Percentiles rank a stretch among this genome's conserved stretches.
phyloP scores from a whole-genome alignment of 1,140 invertebrate species.

The Fopius arisanus region DNA sequence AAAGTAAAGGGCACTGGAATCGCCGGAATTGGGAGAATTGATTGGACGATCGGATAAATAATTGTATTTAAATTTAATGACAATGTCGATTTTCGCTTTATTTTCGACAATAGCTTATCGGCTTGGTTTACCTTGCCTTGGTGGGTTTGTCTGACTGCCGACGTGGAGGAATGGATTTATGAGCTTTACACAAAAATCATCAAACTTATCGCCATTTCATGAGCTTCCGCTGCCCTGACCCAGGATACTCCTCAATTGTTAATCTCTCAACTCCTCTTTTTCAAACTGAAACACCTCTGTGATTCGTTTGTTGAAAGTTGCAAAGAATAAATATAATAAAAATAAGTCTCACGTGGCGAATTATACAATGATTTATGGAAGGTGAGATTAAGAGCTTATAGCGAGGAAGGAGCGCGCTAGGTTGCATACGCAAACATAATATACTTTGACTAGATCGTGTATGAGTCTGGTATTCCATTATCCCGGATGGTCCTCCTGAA shows the following conservation, averaged over 20 bases:
- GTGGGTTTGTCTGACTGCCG: constrained; percentile 8
- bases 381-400: too few relatives aligned
- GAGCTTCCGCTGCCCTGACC: not conserved
- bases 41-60: not conserved
- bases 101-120: constrained; percentile 12
- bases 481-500: not conserved
- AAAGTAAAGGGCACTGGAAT: too few relatives aligned
- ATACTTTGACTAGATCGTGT: not conserved
- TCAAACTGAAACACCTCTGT: too few relatives aligned
- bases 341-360: too few relatives aligned
- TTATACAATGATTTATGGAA: too few relatives aligned
- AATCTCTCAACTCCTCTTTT: too few relatives aligned
- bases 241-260: too few relatives aligned
- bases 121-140: constrained; percentile 13
- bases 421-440: constrained; percentile 29
- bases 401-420: constrained; percentile 5
- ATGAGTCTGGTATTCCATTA: not conserved
- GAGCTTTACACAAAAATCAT: constrained; percentile 2
- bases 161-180: constrained; percentile 19
- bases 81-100: not conserved
- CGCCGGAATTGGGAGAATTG: not conserved
- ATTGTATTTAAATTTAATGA: not conserved
- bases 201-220: constrained; percentile 8
- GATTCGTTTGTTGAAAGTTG: too few relatives aligned
- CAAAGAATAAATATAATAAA: too few relatives aligned